A percentile compares a stretch with the other conserved stretches of the same genome.
Conservation (phyloP, 1,140 invertebrate genomes). For the Sweltsa coloradensis region DNA sequence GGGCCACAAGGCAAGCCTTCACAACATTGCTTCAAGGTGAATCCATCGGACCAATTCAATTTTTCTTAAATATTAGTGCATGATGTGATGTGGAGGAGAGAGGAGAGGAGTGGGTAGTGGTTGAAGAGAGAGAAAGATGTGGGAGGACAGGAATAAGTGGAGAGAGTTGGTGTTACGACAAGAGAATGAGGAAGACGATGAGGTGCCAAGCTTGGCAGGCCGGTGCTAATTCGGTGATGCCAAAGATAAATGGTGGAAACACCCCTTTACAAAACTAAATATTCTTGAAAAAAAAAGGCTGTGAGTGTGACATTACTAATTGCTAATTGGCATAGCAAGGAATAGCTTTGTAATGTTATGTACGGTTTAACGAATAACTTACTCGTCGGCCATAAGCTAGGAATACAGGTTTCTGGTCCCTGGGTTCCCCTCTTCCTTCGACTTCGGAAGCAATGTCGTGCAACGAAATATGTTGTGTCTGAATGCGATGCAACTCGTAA, state of each 20-base stretch:
- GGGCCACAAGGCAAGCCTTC: background rate
- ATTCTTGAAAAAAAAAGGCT: background rate
- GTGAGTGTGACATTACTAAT: background rate
- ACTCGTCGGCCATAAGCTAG: constrained; percentile 5
- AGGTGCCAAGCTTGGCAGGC: no score
- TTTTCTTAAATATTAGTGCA: no score
- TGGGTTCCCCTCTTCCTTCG: background rate
- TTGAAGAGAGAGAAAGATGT: no score
- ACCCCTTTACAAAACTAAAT: background rate
- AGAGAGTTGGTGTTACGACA: no score
- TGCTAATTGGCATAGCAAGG: background rate
- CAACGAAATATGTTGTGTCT: background rate
- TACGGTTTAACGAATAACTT: background rate
- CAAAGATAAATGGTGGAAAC: no score
- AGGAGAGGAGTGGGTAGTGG: no score
- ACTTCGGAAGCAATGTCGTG: background rate
- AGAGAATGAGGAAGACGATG: no score
- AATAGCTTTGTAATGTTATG: background rate
- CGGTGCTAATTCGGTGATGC: no score
- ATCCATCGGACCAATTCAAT: background rate
- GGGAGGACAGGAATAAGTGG: no score
- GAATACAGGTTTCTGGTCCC: background rate
- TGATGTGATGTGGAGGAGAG: no score
- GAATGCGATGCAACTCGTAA: background rate
- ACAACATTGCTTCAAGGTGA: background rate